Percentiles rank a stretch among this genome's conserved stretches.
Conservation (phyloP, 2,888 invertebrate genomes). For the Cheilosia grossa region DNA sequence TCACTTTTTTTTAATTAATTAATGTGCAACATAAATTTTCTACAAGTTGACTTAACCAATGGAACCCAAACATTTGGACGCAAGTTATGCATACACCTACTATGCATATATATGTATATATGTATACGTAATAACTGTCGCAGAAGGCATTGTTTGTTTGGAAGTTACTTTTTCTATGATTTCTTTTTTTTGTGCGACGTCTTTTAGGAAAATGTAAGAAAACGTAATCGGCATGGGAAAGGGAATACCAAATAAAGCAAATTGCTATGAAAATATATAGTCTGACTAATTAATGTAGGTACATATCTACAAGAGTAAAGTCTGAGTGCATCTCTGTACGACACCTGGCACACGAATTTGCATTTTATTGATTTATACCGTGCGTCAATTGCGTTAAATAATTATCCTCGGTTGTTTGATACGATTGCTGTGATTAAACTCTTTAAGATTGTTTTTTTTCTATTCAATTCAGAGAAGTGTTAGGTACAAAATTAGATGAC, state of each 20-base stretch:
- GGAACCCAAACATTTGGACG: constrained; percentile 29
- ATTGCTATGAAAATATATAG: too few relatives aligned
- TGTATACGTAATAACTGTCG: constrained; percentile 5
- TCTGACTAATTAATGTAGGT: too few relatives aligned
- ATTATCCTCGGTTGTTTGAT: too few relatives aligned
- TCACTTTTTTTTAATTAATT: constrained; percentile 79
- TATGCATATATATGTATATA: background rate
- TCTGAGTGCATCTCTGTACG: too few relatives aligned
- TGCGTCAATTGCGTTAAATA: too few relatives aligned
- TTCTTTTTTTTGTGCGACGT: constrained; percentile 6
- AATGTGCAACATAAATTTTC: constrained; percentile 81
- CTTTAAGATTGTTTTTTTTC: too few relatives aligned
- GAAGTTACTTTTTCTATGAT: constrained; percentile 18
- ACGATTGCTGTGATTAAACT: too few relatives aligned
- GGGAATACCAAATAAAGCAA: background rate
- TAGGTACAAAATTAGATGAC: too few relatives aligned
- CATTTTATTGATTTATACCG: too few relatives aligned
- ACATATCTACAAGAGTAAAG: too few relatives aligned
- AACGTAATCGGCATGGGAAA: background rate
- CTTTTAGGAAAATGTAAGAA: constrained; percentile 13
- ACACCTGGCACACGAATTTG: too few relatives aligned
- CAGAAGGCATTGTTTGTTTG: constrained; percentile 22
- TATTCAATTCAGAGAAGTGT: too few relatives aligned
- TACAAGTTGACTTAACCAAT: constrained; percentile 79
- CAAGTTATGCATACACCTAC: constrained; percentile 6